phyloP scores from a whole-genome alignment of 2,113 vertebrate genomes.

The Pristiophorus japonicus region DNA sequence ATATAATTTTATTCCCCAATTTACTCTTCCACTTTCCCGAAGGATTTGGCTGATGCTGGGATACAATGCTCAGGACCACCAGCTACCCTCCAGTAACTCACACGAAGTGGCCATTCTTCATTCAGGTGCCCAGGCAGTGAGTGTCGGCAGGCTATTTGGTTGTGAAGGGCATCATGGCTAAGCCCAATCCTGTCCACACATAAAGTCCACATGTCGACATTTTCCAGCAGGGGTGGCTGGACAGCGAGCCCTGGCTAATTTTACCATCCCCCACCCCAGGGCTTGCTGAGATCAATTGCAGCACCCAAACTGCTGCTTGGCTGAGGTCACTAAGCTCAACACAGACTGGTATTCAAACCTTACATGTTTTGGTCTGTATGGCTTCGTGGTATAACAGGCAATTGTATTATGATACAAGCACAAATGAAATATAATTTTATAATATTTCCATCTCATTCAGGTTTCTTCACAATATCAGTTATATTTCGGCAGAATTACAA shows the following conservation, averaged over 20 bases:
- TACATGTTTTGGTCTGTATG: not conserved
- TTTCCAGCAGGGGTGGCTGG: not conserved
- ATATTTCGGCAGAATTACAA: not conserved
- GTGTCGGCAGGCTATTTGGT: not conserved
- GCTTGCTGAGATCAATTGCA: not conserved
- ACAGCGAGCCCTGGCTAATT: not conserved
- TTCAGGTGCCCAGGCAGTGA: not conserved
- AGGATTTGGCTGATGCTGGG: not conserved
- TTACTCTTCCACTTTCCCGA: not conserved
- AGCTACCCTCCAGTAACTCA: not conserved
- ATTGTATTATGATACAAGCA: not conserved
- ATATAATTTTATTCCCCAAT: not conserved
- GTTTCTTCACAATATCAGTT: not conserved
- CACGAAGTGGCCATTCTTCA: not conserved
- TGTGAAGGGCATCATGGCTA: not conserved
- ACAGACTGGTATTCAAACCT: not conserved
- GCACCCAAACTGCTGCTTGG: not conserved
- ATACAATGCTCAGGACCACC: not conserved
- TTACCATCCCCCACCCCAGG: not conserved
- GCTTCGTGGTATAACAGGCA: not conserved
- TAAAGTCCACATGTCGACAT: not conserved
- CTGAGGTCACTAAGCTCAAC: not conserved
- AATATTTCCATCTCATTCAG: not conserved
- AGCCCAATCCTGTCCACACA: not conserved
- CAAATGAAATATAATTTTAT: not conserved